phyloP scores from a whole-genome alignment of 2,888 invertebrate genomes.

The Pimpla rufipes region DNA sequence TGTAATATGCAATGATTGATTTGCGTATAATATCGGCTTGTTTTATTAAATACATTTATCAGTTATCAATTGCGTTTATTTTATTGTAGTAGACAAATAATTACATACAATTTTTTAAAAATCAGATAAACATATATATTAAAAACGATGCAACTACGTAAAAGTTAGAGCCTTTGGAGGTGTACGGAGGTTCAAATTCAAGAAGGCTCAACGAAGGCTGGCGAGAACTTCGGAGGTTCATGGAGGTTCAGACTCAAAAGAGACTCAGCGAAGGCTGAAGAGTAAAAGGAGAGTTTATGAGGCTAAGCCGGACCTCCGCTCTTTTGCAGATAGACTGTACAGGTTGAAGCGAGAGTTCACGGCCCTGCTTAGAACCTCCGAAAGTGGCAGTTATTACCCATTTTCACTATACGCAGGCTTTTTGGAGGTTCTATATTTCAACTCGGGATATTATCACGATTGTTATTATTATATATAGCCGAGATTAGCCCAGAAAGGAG shows the following conservation, averaged over 20 bases:
- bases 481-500: no score
- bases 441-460: no score
- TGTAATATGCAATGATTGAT: background rate
- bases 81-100: background rate
- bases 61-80: background rate
- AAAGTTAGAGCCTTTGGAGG: background rate
- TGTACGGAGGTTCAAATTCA: no score
- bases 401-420: no score
- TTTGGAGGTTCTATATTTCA: no score
- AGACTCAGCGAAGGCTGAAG: conserved; percentile 2
- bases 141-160: background rate
- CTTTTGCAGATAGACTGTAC: background rate
- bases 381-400: no score
- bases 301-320: background rate
- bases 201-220: no score
- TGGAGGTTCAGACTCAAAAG: background rate
- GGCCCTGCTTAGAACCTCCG: no score
- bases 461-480: no score
- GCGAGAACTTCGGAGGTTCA: background rate
- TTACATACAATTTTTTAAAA: background rate
- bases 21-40: background rate
- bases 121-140: background rate
- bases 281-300: background rate
- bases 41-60: background rate
- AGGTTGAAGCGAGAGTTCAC: no score